Conservation (phyloP, 2,888 invertebrate genomes). For the Plebejus anna region DNA sequence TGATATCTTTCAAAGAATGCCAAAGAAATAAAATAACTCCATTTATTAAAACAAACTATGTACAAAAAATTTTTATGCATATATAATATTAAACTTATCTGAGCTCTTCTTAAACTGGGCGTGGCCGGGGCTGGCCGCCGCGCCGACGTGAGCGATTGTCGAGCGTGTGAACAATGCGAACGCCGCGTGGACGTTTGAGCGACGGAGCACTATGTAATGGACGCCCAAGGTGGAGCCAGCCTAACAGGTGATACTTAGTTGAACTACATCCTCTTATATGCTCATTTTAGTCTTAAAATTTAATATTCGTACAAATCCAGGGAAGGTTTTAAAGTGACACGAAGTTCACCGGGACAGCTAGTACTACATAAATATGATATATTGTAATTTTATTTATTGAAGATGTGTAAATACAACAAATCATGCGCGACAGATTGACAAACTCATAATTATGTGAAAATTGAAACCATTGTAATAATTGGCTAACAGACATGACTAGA, state of each 20-base stretch:
- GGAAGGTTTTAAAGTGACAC: no score
- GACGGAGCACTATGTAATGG: neutral
- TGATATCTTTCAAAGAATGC: neutral
- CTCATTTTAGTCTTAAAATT: no score
- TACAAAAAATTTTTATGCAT: neutral
- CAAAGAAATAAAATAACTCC: neutral
- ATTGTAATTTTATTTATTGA: neutral
- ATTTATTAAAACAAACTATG: constrained; percentile 7
- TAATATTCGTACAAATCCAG: no score
- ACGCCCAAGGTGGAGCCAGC: neutral
- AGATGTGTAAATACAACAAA: neutral
- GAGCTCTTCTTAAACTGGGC: neutral
- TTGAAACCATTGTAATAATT: neutral
- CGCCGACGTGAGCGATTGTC: neutral
- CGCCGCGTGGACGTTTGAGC: neutral
- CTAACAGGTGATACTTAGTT: neutral
- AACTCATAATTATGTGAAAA: neutral
- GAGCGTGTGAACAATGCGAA: neutral
- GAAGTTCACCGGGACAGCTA: no score
- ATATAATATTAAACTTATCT: neutral
- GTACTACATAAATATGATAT: neutral
- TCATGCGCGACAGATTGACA: neutral
- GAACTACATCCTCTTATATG: neutral
- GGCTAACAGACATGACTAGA: neutral
- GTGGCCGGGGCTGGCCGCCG: neutral